Percentiles rank a stretch among this genome's conserved stretches.
These are phyloP conservation scores for Lucilia cuprina DNA, from an alignment of 1,140 invertebrate genomes.

Conservation along the genomic window DNA sequence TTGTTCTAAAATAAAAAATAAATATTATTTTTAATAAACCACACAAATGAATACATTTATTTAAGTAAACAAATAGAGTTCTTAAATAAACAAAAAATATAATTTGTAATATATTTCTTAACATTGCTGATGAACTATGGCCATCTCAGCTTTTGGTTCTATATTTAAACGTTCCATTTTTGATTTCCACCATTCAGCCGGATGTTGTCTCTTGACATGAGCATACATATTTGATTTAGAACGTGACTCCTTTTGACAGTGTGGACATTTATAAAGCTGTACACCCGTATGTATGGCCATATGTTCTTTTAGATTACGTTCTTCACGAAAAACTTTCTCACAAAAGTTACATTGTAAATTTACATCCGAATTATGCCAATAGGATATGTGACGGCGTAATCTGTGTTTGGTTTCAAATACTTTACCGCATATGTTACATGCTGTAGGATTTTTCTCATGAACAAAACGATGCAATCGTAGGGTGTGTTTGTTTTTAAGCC, in stretches of 20 bases:
- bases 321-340: constrained; percentile 55
- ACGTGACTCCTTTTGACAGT: constrained; percentile 57
- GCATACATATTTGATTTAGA: constrained; percentile 61
- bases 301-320: constrained; percentile 51
- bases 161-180: constrained; percentile 56
- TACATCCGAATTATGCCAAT: constrained; percentile 42
- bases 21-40: too few species aligned
- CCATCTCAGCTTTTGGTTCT: constrained; percentile 49
- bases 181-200: constrained; percentile 54
- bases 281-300: constrained; percentile 62
- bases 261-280: constrained; percentile 59
- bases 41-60: too few species aligned
- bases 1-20: too few species aligned
- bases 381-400: constrained; percentile 28
- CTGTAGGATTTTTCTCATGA: constrained; percentile 49
- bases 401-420: constrained; percentile 40
- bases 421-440: constrained; percentile 50
- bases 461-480: constrained; percentile 51
- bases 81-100: too few species aligned
- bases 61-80: too few species aligned
- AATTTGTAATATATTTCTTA: not conserved
- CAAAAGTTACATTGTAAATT: constrained; percentile 50
- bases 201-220: constrained; percentile 57
- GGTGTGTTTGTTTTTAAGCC: constrained; percentile 56
- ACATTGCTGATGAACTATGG: not conserved